Percentiles rank a stretch among this genome's conserved stretches.
These are phyloP conservation scores for Prochilodus magdalenae DNA, from an alignment of 2,113 vertebrate genomes.

Conservation along the genomic window DNA sequence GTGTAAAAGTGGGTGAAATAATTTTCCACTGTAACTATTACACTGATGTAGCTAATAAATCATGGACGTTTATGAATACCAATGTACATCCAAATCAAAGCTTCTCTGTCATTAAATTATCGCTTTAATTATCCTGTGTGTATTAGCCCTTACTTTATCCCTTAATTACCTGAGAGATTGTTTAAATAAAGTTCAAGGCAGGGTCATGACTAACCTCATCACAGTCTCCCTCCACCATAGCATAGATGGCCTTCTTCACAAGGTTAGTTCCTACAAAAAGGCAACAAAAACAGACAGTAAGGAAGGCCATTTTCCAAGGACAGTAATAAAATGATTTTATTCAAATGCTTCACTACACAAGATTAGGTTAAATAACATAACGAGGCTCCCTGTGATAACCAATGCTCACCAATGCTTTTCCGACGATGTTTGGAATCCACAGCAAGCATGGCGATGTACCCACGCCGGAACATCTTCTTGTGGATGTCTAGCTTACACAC, in stretches of 20 bases:
- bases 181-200: neutral
- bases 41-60: too few species aligned
- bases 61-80: too few species aligned
- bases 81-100: too few species aligned
- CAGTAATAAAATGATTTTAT: too few species aligned
- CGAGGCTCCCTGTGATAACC: too few species aligned
- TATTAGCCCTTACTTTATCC: too few species aligned
- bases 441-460: slow-evolving; percentile 99
- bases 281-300: neutral
- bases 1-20: too few species aligned
- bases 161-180: neutral
- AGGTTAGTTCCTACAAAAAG: slow-evolving; percentile 91
- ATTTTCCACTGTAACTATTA: too few species aligned
- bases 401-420: slow-evolving; percentile 96
- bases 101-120: too few species aligned
- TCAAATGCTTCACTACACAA: too few species aligned
- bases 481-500: slow-evolving; percentile 99
- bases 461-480: slow-evolving; percentile 99
- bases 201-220: slow-evolving; percentile 87
- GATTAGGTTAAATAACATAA: too few species aligned
- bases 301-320: neutral
- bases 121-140: too few species aligned
- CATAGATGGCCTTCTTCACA: slow-evolving; percentile 99
- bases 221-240: slow-evolving; percentile 99
- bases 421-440: slow-evolving; percentile 99